Evolutionary conservation across 2,888 invertebrate genomes (phyloP).

Genomic region (Sminthurides aquaticus): DNA sequence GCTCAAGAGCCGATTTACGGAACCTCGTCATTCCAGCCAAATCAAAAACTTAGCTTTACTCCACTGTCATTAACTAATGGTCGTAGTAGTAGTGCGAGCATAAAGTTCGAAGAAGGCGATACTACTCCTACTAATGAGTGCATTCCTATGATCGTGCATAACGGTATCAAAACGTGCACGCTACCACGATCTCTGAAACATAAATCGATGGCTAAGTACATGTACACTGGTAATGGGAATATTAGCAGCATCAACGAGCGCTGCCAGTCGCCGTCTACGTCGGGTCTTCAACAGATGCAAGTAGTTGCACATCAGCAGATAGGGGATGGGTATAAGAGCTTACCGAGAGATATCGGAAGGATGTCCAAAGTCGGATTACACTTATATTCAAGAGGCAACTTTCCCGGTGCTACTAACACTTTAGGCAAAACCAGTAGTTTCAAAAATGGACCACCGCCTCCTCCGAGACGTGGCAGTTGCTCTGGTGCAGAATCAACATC

Average conservation of each 20-base stretch:
- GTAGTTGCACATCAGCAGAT: constrained; percentile 10
- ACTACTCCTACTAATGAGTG: constrained; percentile 78
- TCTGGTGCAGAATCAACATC: constrained; percentile 9
- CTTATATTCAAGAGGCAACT: constrained; percentile 13
- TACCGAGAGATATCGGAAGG: constrained; percentile 39
- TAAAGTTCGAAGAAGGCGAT: constrained; percentile 82
- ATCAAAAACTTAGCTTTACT: constrained; percentile 11
- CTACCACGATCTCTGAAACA: constrained; percentile 78
- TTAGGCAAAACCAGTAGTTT: constrained; percentile 18
- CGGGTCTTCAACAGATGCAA: neutral
- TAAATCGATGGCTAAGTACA: constrained; percentile 69
- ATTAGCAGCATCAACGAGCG: neutral
- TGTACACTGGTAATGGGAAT: constrained; percentile 22
- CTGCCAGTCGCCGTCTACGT: neutral
- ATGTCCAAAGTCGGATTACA: constrained; percentile 25
- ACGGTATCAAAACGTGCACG: constrained; percentile 52
- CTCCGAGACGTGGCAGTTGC: constrained; percentile 36
- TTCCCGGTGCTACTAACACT: constrained; percentile 20
- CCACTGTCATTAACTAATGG: constrained; percentile 45
- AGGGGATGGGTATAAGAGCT: constrained; percentile 39
- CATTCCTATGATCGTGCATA: constrained; percentile 7
- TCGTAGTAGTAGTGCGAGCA: constrained; percentile 54
- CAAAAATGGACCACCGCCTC: constrained; percentile 38
- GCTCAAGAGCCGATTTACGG: constrained; percentile 41
- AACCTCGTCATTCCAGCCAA: constrained; percentile 41